phyloP scores from a whole-genome alignment of 2,888 invertebrate genomes.

The Mylabris sibirica region DNA sequence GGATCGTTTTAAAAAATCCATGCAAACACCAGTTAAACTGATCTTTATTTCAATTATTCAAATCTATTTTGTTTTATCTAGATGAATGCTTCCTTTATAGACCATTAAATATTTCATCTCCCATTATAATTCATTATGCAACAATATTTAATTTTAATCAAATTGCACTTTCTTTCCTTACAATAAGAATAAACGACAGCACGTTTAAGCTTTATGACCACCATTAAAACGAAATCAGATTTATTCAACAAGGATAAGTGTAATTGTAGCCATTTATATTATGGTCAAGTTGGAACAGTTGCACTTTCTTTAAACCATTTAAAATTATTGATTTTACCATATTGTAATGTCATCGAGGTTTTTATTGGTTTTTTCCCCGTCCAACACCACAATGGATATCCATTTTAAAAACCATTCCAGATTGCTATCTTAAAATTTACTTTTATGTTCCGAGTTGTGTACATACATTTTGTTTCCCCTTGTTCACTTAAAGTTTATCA shows the following conservation, averaged over 20 bases:
- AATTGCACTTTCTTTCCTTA: background rate
- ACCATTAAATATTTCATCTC: background rate
- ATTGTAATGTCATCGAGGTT: constrained; percentile 1
- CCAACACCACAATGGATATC: constrained; percentile 4
- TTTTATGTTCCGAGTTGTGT: background rate
- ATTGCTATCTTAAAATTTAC: background rate
- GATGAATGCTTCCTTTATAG: constrained; percentile 5
- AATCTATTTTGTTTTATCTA: background rate
- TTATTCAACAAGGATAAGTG: background rate
- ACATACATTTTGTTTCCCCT: background rate
- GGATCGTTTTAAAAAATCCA: background rate
- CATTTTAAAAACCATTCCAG: background rate
- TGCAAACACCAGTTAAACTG: background rate
- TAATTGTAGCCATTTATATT: background rate
- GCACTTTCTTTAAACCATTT: background rate
- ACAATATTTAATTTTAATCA: background rate
- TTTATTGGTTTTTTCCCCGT: background rate
- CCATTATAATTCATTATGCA: constrained; percentile 2
- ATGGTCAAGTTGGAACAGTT: background rate
- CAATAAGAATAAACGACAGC: background rate
- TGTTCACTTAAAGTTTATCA: background rate
- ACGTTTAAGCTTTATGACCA: background rate
- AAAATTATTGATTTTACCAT: background rate
- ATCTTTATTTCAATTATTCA: background rate
- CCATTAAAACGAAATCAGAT: background rate